Conservation (phyloP, 2,113 vertebrate genomes). For the Rhombomys opimus region DNA sequence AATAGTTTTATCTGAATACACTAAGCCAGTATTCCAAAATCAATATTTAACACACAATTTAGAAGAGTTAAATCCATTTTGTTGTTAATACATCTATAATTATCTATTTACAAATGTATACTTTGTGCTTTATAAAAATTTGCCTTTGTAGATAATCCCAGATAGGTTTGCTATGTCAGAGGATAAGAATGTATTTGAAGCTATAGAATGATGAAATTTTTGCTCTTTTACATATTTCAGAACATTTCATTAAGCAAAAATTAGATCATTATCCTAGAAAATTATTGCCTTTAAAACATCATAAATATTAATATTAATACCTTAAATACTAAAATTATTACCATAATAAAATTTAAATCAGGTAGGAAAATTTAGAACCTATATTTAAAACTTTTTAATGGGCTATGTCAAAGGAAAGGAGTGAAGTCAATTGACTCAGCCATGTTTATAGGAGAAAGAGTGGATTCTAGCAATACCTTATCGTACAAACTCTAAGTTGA, state of each 20-base stretch:
- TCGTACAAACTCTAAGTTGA: background rate
- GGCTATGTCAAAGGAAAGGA: constrained; percentile 2
- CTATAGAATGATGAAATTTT: background rate
- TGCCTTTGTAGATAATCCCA: background rate
- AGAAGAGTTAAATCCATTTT: background rate
- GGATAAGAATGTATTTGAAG: background rate
- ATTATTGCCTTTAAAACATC: background rate
- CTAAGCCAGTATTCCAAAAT: background rate
- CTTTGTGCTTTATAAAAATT: background rate
- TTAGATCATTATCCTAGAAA: background rate
- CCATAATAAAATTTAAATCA: constrained; percentile 8
- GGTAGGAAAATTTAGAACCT: background rate
- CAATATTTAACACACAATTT: background rate
- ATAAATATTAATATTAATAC: background rate
- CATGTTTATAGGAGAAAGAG: constrained; percentile 12
- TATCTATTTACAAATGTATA: background rate
- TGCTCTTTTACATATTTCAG: constrained; percentile 21
- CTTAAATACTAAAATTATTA: background rate
- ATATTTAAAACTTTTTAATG: background rate
- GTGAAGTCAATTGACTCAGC: constrained; percentile 55
- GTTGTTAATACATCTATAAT: background rate
- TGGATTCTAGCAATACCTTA: constrained; percentile 44
- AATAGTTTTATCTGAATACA: background rate
- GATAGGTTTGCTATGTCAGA: background rate
- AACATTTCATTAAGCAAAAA: background rate